A percentile compares a stretch with the other conserved stretches of the same genome.
Evolutionary conservation across 2,888 invertebrate species (phyloP).

Genomic region (Merodon equestris): DNA sequence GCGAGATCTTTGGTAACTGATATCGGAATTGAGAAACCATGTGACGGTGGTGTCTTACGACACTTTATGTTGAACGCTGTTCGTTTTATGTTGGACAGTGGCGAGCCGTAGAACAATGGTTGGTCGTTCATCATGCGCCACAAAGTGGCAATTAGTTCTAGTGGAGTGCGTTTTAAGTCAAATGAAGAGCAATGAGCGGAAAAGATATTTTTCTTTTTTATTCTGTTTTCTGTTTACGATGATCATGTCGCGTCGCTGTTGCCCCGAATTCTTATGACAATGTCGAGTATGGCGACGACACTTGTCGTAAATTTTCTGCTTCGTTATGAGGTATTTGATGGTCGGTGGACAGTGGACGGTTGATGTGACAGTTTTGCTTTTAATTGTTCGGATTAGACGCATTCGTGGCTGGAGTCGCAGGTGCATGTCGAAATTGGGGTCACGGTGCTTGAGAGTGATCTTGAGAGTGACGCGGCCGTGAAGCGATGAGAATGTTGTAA

Average conservation of each 20-base stretch:
- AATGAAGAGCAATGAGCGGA: slow-evolving; percentile 69
- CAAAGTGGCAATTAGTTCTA: slow-evolving; percentile 68
- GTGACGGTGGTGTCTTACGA: slow-evolving; percentile 64
- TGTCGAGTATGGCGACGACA: neutral
- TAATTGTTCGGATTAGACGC: slow-evolving; percentile 64
- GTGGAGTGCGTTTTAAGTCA: slow-evolving; percentile 61
- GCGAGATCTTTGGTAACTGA: slow-evolving; percentile 60
- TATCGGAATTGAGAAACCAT: slow-evolving; percentile 66
- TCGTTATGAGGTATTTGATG: slow-evolving; percentile 70
- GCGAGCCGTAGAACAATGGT: slow-evolving; percentile 47
- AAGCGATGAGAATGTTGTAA: no score
- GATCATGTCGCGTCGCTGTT: slow-evolving; percentile 18
- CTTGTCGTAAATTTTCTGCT: slow-evolving; percentile 72
- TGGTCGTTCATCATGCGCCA: slow-evolving; percentile 64
- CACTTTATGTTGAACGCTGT: slow-evolving; percentile 41
- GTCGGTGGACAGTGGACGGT: slow-evolving; percentile 22
- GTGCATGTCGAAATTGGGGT: slow-evolving; percentile 39
- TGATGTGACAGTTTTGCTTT: slow-evolving; percentile 66
- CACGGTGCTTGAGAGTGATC: no score
- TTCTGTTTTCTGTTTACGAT: slow-evolving; percentile 10
- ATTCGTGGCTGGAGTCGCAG: slow-evolving; percentile 51
- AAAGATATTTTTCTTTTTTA: slow-evolving; percentile 53
- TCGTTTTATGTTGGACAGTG: neutral
- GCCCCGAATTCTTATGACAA: slow-evolving; percentile 6
- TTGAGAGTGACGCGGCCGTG: no score